Conservation (phyloP, 2,113 vertebrate species). For the Tiliqua scincoides region DNA sequence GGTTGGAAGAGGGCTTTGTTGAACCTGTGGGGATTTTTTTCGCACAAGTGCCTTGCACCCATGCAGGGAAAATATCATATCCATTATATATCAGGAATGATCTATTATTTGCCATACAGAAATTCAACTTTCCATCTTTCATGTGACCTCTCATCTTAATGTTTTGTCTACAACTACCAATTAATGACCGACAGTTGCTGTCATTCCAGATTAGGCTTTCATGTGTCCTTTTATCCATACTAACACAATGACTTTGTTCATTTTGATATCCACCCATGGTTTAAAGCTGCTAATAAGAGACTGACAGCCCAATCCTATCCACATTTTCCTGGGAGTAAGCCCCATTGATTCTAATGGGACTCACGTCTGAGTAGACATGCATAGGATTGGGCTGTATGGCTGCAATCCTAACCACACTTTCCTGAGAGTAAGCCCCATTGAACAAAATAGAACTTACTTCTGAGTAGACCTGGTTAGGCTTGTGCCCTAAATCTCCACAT, state of each 20-base stretch:
- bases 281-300: conserved; percentile 26
- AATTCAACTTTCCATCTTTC: conserved; percentile 22
- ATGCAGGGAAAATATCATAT: not conserved
- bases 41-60: not conserved
- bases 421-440: too few species aligned
- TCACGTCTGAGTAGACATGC: too few species aligned
- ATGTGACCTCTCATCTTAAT: conserved; percentile 15
- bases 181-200: conserved; percentile 16
- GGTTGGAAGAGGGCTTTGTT: not conserved
- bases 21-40: not conserved
- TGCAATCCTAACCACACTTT: too few species aligned
- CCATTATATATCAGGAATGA: not conserved
- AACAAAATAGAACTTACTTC: too few species aligned
- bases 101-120: not conserved
- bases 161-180: conserved; percentile 21
- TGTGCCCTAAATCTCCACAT: conserved; percentile 8
- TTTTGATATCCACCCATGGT: conserved; percentile 30
- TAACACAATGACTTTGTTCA: conserved; percentile 3
- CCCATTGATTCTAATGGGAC: too few species aligned
- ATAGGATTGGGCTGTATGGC: too few species aligned
- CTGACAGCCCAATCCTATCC: too few species aligned
- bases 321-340: too few species aligned
- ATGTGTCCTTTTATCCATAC: conserved; percentile 15
- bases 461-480: too few species aligned
- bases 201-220: conserved; percentile 10